phyloP scores from a whole-genome alignment of 2,888 invertebrate species.

The Calephelis perditalis region DNA sequence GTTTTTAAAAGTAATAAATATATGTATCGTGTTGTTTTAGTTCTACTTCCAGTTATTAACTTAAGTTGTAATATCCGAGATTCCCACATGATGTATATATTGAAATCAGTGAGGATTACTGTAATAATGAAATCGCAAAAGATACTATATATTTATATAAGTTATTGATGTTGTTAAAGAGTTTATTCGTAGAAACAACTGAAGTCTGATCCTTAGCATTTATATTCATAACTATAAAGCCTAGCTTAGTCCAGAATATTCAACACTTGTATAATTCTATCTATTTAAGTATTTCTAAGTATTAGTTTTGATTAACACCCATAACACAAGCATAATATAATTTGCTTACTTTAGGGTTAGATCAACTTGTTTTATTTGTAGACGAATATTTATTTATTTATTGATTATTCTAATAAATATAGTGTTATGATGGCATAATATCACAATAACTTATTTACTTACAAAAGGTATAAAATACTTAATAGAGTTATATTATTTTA shows the following conservation, averaged over 20 bases:
- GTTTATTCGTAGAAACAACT: slow-evolving; percentile 10
- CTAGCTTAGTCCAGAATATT: neutral
- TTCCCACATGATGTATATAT: too few relatives aligned
- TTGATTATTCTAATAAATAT: neutral
- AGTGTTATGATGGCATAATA: neutral
- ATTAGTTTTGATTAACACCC: too few relatives aligned
- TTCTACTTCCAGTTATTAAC: neutral
- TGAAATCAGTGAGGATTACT: neutral
- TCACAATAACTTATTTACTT: too few relatives aligned
- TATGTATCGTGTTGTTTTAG: neutral
- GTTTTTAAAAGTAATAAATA: too few relatives aligned
- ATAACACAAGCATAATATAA: too few relatives aligned
- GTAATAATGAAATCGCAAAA: neutral
- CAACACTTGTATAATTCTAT: neutral
- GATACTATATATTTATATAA: neutral
- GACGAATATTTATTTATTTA: too few relatives aligned
- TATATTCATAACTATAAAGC: neutral
- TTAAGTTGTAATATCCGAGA: neutral
- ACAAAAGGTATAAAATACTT: too few relatives aligned
- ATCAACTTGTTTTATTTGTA: too few relatives aligned
- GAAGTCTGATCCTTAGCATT: slow-evolving; percentile 5
- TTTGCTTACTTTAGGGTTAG: too few relatives aligned
- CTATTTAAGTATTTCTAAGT: too few relatives aligned
- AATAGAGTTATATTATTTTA: too few relatives aligned
- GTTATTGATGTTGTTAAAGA: slow-evolving; percentile 6